Conservation (phyloP, 2,797 vertebrate genomes). For the Astyanax mexicanus region DNA sequence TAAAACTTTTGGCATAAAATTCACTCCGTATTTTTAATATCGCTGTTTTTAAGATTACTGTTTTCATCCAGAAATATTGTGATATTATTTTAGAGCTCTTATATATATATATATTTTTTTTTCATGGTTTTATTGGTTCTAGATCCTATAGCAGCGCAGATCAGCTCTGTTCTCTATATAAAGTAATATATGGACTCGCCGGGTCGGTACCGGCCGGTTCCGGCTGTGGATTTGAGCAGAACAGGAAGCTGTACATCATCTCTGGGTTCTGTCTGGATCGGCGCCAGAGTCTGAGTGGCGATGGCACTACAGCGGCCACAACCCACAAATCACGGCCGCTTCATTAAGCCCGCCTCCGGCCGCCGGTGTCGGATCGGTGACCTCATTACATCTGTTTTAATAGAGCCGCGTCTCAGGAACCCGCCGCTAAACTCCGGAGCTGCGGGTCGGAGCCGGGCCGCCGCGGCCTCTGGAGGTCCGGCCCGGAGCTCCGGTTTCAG, state of each 20-base stretch:
- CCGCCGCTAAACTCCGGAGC: slow-evolving; percentile 37
- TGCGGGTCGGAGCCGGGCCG: neutral
- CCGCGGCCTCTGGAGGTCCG: neutral
- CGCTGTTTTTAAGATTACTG: no score
- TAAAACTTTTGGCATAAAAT: no score
- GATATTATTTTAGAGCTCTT: no score
- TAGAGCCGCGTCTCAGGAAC: slow-evolving; percentile 48
- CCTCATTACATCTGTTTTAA: slow-evolving; percentile 69
- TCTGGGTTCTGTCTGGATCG: slow-evolving; percentile 39
- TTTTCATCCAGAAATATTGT: no score
- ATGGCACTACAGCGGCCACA: slow-evolving; percentile 29
- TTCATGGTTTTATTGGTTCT: no score
- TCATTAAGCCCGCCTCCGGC: slow-evolving; percentile 26
- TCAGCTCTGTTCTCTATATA: neutral
- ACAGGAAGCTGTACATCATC: slow-evolving; percentile 53
- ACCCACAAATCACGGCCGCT: slow-evolving; percentile 34
- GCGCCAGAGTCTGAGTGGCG: slow-evolving; percentile 33
- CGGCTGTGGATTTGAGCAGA: slow-evolving; percentile 4
- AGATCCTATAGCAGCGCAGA: no score
- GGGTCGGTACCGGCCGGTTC: slow-evolving; percentile 29
- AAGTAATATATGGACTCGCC: no score
- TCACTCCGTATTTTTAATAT: no score
- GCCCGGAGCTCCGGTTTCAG: slow-evolving; percentile 15
- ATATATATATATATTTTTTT: slow-evolving; percentile 51
- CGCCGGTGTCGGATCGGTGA: slow-evolving; percentile 58